Percentiles rank a stretch among this genome's conserved stretches.
These are phyloP conservation scores for Rattus norvegicus DNA, from an alignment of 2,113 vertebrate genomes.

Conservation along the genomic window GRCr8 NC_086025.1:39141001-39141500, in stretches of 20 bases:
- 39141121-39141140: not conserved
- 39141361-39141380: not conserved
- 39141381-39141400: not conserved
- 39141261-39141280: not conserved
- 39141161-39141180: not conserved
- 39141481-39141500: no score
- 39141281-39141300: not conserved
- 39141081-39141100: not conserved
- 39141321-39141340: not conserved
- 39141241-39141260: not conserved
- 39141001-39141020: not conserved
- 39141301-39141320: not conserved
- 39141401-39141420: not conserved
- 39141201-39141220: not conserved
- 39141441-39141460: no score
- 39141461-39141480: no score
- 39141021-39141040: not conserved
- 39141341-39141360: not conserved
- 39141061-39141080: not conserved
- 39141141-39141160: not conserved
- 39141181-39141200: not conserved
- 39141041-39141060: not conserved
- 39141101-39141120: not conserved
- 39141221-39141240: not conserved
- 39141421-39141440: no score